These are phyloP conservation scores for Drosophila subsilvestris DNA, from an alignment of 2,888 invertebrate genomes.

Conservation along the genomic window DNA sequence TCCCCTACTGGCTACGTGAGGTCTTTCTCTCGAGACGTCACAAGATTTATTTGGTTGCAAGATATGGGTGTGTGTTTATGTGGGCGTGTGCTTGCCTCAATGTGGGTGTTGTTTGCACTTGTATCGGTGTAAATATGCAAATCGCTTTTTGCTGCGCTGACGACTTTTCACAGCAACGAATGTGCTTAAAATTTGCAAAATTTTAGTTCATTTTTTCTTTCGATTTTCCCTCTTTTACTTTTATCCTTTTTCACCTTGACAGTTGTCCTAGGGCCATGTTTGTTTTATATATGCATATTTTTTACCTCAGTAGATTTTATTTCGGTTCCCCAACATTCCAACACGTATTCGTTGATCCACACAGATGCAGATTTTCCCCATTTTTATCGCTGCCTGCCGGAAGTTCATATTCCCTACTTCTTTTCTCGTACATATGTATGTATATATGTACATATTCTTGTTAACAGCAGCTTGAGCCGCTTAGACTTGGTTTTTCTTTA, in stretches of 20 bases:
- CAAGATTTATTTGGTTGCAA: constrained; percentile 79
- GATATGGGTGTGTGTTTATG: constrained; percentile 63
- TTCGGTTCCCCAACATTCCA: constrained; percentile 12
- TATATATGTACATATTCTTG: constrained; percentile 6
- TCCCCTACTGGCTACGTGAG: constrained; percentile 70
- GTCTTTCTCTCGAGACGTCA: constrained; percentile 78
- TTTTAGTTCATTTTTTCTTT: constrained; percentile 69
- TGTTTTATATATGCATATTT: constrained; percentile 53
- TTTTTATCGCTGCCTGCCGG: neutral
- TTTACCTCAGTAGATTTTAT: constrained; percentile 36
- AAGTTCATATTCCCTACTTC: constrained; percentile 16
- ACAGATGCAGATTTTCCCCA: constrained; percentile 53
- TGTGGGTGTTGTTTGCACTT: constrained; percentile 21
- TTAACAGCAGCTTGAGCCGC: constrained; percentile 42
- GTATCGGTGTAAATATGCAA: constrained; percentile 66
- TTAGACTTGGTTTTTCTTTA: constrained; percentile 50
- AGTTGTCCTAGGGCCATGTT: constrained; percentile 46
- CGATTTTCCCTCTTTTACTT: constrained; percentile 42
- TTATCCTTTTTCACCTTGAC: constrained; percentile 51
- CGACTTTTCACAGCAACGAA: constrained; percentile 72
- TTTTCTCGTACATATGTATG: constrained; percentile 5
- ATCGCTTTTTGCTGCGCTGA: constrained; percentile 70
- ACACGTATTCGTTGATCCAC: neutral
- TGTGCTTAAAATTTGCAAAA: constrained; percentile 77
- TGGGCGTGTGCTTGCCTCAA: constrained; percentile 11